Evolutionary conservation across 1,140 invertebrate genomes (phyloP), one percentile per base, ranked within the genome.

Genomic region (Nymphalis io): DNA sequence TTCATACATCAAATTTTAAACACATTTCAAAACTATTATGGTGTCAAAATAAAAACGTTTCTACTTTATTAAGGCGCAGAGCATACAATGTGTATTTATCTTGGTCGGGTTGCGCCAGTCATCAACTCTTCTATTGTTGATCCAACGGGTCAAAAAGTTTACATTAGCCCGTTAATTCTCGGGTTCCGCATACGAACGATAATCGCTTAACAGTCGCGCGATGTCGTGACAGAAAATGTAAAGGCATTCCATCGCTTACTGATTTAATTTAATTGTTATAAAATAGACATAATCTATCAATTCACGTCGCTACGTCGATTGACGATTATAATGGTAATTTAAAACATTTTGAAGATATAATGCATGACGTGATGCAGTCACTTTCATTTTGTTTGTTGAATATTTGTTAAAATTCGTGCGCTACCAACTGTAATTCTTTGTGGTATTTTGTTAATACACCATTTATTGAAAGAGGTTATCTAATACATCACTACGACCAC

Each of bases 1-100:
- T 16, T 74, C 60, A 60, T 40, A 60, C 60, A 18, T 60, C 60
- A 57, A 71, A 71, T 53, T 57, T 33, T 71, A 58, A 75, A 53
- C 70, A 69, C 73, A 68, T 70, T 75, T 75, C 70, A 68, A 75
- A 72, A 75, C 60, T 75, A 69, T 72, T 72, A 68, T 33, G 62
- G 39, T 46, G 27, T 20, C 65, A 55, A 72, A 69, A 51, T 61
- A 27, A 72, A 75, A 46, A 53, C 58, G 12, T 51, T 38, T 33
- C 8, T 18, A 38, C 42, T n/a, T 15, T 18, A 53, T 5, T 27
- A 11, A 46, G 38, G 3, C 3, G 27, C 8, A 16, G 21, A 46
- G 66, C 42, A 33, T n/a, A 23, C 39, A 8, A 59, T 16, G 48
- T 62, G 39, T 63, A 63, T 70, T 67, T 67, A 65, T 42, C 60